Evolutionary conservation across 2,888 invertebrate genomes (phyloP).

Genomic region (Agonum fuliginosum): DNA sequence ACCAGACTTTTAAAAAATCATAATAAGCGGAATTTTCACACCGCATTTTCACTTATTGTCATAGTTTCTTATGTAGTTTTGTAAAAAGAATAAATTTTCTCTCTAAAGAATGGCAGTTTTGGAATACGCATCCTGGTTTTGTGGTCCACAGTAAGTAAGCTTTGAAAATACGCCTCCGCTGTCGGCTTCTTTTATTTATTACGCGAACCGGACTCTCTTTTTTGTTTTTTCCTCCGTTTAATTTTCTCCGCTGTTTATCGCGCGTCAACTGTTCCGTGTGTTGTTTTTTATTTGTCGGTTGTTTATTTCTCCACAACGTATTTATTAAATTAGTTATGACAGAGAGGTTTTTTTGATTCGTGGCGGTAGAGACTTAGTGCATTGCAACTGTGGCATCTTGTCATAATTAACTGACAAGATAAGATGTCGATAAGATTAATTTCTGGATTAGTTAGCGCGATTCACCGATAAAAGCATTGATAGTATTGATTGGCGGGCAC

Average conservation of each 20-base stretch:
- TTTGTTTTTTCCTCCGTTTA: constrained; percentile 50
- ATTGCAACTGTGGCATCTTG: constrained; percentile 49
- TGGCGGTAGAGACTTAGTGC: constrained; percentile 39
- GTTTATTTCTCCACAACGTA: constrained; percentile 45
- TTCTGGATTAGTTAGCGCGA: constrained; percentile 36
- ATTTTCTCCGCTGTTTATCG: constrained; percentile 53
- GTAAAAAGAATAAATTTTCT: too few species aligned
- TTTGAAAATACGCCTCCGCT: constrained; percentile 1
- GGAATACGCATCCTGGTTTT: constrained; percentile 14
- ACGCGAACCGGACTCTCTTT: constrained; percentile 44
- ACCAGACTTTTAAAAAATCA: too few species aligned
- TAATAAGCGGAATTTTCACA: too few species aligned
- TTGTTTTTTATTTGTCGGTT: constrained; percentile 10
- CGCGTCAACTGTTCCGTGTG: constrained; percentile 48
- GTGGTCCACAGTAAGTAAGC: not conserved
- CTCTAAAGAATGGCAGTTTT: too few species aligned
- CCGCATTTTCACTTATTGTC: too few species aligned
- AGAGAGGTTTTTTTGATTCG: constrained; percentile 37
- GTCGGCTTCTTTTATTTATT: constrained; percentile 53
- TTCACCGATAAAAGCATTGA: not conserved
- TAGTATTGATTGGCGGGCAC: too few species aligned
- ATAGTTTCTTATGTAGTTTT: too few species aligned
- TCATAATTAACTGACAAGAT: constrained; percentile 48
- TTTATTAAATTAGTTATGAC: constrained; percentile 54
- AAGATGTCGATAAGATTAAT: constrained; percentile 52